Evolutionary conservation across 2,113 vertebrate genomes (phyloP).

Genomic region (Fulica atra): DNA sequence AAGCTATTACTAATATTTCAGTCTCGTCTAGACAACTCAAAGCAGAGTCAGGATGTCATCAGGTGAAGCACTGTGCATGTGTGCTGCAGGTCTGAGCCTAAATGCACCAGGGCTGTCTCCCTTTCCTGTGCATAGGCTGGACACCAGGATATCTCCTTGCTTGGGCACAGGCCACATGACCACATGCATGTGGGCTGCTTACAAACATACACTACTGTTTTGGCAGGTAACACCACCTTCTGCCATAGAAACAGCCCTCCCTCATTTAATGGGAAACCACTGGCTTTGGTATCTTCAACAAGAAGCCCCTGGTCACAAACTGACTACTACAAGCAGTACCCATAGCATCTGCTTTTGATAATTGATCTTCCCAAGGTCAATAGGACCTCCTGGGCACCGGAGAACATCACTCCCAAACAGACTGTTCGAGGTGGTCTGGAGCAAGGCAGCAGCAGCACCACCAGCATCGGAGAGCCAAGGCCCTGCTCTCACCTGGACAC

Average conservation of each 20-base stretch:
- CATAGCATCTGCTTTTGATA: not conserved
- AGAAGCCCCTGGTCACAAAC: not conserved
- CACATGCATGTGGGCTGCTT: fast-evolving
- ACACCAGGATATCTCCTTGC: not conserved
- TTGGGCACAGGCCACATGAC: not conserved
- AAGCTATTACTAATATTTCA: not conserved
- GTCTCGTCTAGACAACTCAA: not conserved
- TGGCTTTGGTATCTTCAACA: not conserved
- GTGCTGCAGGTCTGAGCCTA: not conserved
- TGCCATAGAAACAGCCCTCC: not conserved
- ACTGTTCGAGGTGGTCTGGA: not conserved
- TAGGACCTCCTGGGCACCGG: not conserved
- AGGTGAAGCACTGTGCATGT: fast-evolving
- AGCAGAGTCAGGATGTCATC: not conserved
- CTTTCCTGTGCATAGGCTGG: not conserved
- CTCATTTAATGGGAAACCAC: not conserved
- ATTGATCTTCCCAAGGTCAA: not conserved
- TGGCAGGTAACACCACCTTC: not conserved
- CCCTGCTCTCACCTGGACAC: slow-evolving; percentile 74
- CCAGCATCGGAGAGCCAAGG: not conserved
- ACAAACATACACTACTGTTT: not conserved
- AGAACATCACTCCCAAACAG: fast-evolving
- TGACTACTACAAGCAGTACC: not conserved
- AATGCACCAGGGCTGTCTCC: fast-evolving
- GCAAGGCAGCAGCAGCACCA: not conserved